phyloP scores from a whole-genome alignment of 2,888 invertebrate genomes.

The Netelia fuscicornis region DNA sequence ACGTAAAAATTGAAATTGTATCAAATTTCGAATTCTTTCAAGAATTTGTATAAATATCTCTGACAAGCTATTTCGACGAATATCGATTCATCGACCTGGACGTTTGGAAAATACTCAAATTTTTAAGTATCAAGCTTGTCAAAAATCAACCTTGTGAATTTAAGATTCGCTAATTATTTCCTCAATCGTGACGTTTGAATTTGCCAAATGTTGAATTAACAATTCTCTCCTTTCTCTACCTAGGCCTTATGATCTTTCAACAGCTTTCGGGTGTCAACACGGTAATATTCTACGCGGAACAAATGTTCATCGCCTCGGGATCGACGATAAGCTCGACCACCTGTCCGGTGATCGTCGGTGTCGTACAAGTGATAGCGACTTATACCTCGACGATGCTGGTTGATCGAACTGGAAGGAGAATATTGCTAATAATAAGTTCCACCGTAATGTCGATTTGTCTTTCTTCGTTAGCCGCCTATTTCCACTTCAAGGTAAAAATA shows the following conservation, averaged over 20 bases:
- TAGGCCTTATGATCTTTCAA: constrained; percentile 89
- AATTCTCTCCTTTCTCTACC: not conserved
- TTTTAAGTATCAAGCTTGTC: no score
- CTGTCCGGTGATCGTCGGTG: constrained; percentile 87
- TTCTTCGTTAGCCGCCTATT: constrained; percentile 85
- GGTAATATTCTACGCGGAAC: constrained; percentile 87
- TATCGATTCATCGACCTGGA: no score
- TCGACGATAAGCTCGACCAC: constrained; percentile 81
- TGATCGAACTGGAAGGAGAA: constrained; percentile 88
- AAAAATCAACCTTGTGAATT: no score
- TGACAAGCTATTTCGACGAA: no score
- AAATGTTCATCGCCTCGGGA: constrained; percentile 86
- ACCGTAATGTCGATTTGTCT: constrained; percentile 90
- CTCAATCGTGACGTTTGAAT: not conserved
- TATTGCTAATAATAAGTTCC: constrained; percentile 89
- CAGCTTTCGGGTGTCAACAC: constrained; percentile 88
- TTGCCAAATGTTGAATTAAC: not conserved
- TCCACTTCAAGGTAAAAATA: constrained; percentile 76
- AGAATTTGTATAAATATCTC: no score
- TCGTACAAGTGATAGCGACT: constrained; percentile 87
- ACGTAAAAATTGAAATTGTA: no score
- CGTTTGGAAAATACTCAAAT: no score
- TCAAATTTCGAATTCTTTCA: not conserved
- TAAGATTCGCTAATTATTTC: no score
- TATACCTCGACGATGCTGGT: constrained; percentile 87